Evolutionary conservation across 35 echinoderm and acorn worm species (phyloP).

Genomic region (Acanthaster planci): DNA sequence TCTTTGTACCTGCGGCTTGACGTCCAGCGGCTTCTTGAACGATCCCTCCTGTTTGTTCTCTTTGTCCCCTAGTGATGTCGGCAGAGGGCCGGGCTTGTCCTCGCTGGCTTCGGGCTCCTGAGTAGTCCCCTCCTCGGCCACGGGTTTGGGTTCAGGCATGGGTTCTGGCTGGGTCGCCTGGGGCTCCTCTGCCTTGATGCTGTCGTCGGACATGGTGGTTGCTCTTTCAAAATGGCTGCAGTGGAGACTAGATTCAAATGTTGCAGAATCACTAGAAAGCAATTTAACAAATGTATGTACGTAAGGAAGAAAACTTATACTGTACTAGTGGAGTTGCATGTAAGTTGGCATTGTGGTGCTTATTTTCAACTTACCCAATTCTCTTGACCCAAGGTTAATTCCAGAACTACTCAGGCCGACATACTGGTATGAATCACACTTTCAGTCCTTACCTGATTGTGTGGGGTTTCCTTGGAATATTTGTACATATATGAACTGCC

Average conservation of each 20-base stretch:
- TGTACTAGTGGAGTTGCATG: no score
- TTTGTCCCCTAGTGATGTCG: background rate
- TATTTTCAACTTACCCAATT: no score
- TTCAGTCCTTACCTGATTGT: no score
- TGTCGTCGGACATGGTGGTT: background rate
- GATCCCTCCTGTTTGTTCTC: background rate
- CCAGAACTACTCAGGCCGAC: no score
- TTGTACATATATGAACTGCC: no score
- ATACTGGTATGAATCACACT: no score
- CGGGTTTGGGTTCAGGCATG: background rate
- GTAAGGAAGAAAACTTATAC: no score
- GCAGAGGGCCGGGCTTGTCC: conserved; percentile 4
- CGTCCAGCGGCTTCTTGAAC: conserved; percentile 3
- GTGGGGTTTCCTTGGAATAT: no score
- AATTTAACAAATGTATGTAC: no score
- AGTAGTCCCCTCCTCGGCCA: background rate
- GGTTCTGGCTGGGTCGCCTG: background rate
- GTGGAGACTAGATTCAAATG: background rate
- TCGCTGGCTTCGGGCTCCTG: background rate
- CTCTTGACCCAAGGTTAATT: no score
- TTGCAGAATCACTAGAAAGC: no score
- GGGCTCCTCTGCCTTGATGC: background rate
- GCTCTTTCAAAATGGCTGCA: background rate
- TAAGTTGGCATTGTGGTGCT: no score
- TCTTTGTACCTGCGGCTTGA: background rate